These are phyloP conservation scores for Muraenolepis orangiensis DNA, from an alignment of 2,797 vertebrate species.

Conservation along the genomic window DNA sequence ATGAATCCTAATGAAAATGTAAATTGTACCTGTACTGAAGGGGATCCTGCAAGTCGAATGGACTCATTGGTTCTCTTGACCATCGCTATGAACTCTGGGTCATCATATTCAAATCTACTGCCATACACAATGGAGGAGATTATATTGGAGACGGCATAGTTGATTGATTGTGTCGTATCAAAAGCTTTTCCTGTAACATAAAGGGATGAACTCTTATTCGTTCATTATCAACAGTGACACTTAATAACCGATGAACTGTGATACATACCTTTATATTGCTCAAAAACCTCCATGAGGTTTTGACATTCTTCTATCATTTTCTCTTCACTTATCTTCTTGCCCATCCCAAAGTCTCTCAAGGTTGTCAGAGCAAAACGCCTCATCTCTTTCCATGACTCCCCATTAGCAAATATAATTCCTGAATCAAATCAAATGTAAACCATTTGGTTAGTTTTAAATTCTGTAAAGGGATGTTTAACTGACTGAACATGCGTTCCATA, in stretches of 20 bases:
- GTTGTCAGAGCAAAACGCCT: constrained; percentile 61
- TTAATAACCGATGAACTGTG: background rate
- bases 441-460: background rate
- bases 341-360: constrained; percentile 68
- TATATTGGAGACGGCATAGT: constrained; percentile 55
- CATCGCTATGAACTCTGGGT: constrained; percentile 43
- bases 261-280: constrained; percentile 49
- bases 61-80: constrained; percentile 40
- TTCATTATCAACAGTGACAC: background rate
- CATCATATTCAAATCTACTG: constrained; percentile 49
- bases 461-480: background rate
- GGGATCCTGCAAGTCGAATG: constrained; percentile 41
- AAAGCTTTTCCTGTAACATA: constrained; percentile 57
- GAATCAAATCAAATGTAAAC: background rate
- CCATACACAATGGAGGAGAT: constrained; percentile 49
- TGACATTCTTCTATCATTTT: constrained; percentile 59
- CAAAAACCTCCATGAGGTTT: constrained; percentile 50
- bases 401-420: constrained; percentile 65
- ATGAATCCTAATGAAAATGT: background rate
- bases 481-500: background rate
- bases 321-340: constrained; percentile 54
- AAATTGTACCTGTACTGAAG: constrained; percentile 47
- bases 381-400: constrained; percentile 67
- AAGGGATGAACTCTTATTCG: background rate
- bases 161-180: constrained; percentile 24